Percentiles rank a stretch among this genome's conserved stretches.
These are phyloP conservation scores for Sternotherus odoratus DNA, from an alignment of 2,797 vertebrate species.

Conservation along the genomic window DNA sequence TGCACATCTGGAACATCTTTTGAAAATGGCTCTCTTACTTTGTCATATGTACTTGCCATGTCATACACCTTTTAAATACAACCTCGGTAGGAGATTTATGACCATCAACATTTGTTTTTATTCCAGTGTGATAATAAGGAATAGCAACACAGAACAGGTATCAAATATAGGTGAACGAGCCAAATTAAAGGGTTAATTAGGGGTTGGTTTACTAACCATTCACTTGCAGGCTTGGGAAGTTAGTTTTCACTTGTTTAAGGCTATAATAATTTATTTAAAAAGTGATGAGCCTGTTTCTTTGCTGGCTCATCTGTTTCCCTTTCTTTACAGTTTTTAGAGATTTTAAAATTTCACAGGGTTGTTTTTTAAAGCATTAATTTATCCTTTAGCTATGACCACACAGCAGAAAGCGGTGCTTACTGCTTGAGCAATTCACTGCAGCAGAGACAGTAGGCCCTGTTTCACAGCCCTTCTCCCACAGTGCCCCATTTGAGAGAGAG, in stretches of 20 bases:
- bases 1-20: constrained; percentile 50
- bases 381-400: constrained; percentile 52
- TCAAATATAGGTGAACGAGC: background rate
- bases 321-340: constrained; percentile 66
- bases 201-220: constrained; percentile 66
- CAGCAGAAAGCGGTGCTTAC: constrained; percentile 48
- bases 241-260: constrained; percentile 68
- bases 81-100: constrained; percentile 41
- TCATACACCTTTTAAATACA: constrained; percentile 54
- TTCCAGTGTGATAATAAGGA: background rate
- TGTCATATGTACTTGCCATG: background rate
- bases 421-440: constrained; percentile 23
- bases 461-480: background rate
- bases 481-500: background rate
- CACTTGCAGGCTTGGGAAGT: constrained; percentile 69
- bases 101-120: constrained; percentile 42
- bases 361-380: constrained; percentile 56
- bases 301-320: constrained; percentile 59
- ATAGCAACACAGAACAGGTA: background rate
- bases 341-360: background rate
- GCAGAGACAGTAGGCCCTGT: constrained; percentile 30
- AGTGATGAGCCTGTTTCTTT: constrained; percentile 55
- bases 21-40: constrained; percentile 19
- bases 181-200: constrained; percentile 55
- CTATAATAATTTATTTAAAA: constrained; percentile 55